Evolutionary conservation across 2,113 vertebrate genomes (phyloP), one percentile per base, ranked within the genome.

Genomic region (Ciconia stormi): DNA sequence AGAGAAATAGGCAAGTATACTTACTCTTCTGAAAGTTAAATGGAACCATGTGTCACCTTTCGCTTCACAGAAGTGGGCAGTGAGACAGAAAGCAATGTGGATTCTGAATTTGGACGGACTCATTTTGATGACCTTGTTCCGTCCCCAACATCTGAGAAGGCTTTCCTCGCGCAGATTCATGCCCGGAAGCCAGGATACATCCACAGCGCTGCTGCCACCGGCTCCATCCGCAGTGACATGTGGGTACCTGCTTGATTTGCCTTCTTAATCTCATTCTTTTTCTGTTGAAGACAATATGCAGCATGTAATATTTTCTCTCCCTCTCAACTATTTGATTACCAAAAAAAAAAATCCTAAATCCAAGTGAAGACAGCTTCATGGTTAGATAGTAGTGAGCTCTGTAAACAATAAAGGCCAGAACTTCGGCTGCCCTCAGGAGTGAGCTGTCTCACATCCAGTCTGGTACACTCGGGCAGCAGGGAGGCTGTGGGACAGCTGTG

Each of bases 11-110:
- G 16, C 40, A 27, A 11, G 8, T 44, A 3, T 25, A 10, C 49
- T 42, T 49, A 34, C 15, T 38, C 40, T 36, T 4, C n/a, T 52
- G 82, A 7, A 66, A 63, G 38, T 77, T 82, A 66, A 80, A 55
- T 73, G 49, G 42, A 62, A 59, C 58, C 22, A 1, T 8, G 38
- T 87, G 55, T 82, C 46, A 71, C 78, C 32, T 69, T 90, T 65
- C 82, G 26, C 56, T 95, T 97, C 69, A 59, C 85, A 99, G 99
- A 99, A 90, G 98, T 98, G 53, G 99, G 99, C 67, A 99, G 99
- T 36, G 99, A 99, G 97, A 98, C 98, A 1, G 99, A 99, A 89
- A 99, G 99, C 95, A 98, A 98, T 8, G 98, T 98, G 97, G 99
- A 99, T 95, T 99, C 99, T 25, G 99, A 99, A 70, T 99, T 99